Conservation (phyloP, 2,113 vertebrate genomes). For the Callochromis pleurospilus region DNA sequence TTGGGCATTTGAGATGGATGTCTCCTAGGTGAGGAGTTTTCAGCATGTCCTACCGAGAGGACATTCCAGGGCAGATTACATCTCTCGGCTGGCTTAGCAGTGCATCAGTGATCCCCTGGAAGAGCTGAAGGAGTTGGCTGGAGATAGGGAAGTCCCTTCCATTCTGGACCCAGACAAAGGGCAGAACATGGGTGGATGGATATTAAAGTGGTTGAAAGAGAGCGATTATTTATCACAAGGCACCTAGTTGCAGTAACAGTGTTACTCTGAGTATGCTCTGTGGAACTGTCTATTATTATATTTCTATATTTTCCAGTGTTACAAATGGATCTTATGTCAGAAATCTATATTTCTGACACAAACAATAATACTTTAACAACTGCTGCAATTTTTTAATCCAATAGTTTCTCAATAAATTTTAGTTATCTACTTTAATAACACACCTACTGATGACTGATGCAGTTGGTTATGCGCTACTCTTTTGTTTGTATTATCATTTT, state of each 20-base stretch:
- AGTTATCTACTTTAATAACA: not conserved
- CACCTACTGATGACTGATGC: not conserved
- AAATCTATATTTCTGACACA: not conserved
- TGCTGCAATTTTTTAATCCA: not conserved
- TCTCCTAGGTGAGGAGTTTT: not conserved
- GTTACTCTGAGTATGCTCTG: not conserved
- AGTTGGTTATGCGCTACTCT: not conserved
- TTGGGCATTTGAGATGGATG: not conserved
- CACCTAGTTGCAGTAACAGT: not conserved
- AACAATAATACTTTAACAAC: not conserved
- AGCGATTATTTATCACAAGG: not conserved
- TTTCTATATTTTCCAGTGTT: not conserved
- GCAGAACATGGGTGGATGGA: not conserved
- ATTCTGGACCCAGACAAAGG: not conserved
- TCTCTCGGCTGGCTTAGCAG: not conserved
- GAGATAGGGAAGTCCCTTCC: not conserved
- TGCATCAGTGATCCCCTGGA: not conserved
- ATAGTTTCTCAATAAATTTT: not conserved
- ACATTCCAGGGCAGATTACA: not conserved
- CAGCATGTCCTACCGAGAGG: not conserved
- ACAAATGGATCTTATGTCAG: not conserved
- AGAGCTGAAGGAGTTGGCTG: not conserved
- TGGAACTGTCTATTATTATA: not conserved
- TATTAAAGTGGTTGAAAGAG: not conserved
- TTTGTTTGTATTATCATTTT: not conserved